Conservation (phyloP, 2,113 vertebrate genomes). For the Peromyscus polionotus region DNA sequence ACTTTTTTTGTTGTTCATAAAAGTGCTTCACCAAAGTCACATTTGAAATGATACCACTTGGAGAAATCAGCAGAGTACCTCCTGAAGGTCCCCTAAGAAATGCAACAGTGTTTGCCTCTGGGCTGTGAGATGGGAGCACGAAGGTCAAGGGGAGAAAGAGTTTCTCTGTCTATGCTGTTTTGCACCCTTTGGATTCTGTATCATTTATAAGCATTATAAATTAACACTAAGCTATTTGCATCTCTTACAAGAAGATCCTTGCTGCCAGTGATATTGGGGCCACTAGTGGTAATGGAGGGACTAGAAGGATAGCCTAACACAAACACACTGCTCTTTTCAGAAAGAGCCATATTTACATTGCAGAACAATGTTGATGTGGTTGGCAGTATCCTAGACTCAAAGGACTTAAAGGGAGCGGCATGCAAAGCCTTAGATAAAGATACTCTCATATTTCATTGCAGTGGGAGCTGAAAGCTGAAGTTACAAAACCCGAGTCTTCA, state of each 20-base stretch:
- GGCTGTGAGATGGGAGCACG: not conserved
- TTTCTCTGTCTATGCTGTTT: not conserved
- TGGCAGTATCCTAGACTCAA: conserved; percentile 25
- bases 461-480: not conserved
- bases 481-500: not conserved
- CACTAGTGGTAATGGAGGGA: not conserved
- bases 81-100: not conserved
- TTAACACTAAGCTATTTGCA: not conserved
- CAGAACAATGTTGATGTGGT: not conserved
- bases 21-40: not conserved
- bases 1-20: not conserved
- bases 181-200: not conserved
- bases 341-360: not conserved
- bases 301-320: not conserved
- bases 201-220: not conserved
- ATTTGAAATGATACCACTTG: not conserved
- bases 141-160: rapidly evolving
- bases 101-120: not conserved
- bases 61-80: not conserved
- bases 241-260: not conserved
- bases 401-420: not conserved
- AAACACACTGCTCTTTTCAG: conserved; percentile 22
- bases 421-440: not conserved
- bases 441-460: not conserved
- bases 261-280: not conserved